Evolutionary conservation across 2,888 invertebrate species (phyloP).

Genomic region (Plebejus anna): DNA sequence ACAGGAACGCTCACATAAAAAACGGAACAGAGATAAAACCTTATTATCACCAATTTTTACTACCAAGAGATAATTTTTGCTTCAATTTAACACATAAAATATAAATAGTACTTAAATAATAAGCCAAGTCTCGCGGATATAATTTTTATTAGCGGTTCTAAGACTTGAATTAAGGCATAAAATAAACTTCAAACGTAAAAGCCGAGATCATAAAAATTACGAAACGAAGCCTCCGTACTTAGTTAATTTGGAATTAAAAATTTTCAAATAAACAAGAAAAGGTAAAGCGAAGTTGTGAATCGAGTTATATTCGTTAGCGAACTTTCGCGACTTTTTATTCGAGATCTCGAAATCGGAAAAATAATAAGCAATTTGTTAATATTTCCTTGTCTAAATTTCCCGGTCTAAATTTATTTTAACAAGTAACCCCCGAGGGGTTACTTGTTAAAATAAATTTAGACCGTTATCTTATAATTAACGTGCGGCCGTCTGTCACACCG

Average conservation of each 20-base stretch:
- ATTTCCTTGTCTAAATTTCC: conserved; percentile 40
- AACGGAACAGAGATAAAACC: background rate
- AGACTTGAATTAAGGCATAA: background rate
- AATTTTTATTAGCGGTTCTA: background rate
- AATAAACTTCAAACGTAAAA: conserved; percentile 10
- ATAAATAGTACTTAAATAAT: background rate
- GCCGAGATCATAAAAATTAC: conserved; percentile 3
- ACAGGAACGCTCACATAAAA: background rate
- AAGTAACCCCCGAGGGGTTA: too few species aligned
- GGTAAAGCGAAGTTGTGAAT: background rate
- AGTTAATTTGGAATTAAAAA: conserved; percentile 14
- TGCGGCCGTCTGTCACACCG: conserved; percentile 38
- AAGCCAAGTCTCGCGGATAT: background rate
- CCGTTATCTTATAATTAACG: conserved; percentile 54
- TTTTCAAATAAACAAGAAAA: conserved; percentile 12
- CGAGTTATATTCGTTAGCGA: conserved; percentile 15
- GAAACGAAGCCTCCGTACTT: conserved; percentile 14
- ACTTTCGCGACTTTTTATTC: conserved; percentile 13
- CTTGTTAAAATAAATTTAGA: conserved; percentile 55
- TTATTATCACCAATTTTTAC: background rate
- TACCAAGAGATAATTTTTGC: background rate
- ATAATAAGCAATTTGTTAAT: conserved; percentile 39
- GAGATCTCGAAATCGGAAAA: conserved; percentile 32
- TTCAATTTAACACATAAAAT: background rate
- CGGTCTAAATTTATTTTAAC: too few species aligned